Evolutionary conservation across 2,888 invertebrate genomes (phyloP).

Genomic region (Cantharis nigra): DNA sequence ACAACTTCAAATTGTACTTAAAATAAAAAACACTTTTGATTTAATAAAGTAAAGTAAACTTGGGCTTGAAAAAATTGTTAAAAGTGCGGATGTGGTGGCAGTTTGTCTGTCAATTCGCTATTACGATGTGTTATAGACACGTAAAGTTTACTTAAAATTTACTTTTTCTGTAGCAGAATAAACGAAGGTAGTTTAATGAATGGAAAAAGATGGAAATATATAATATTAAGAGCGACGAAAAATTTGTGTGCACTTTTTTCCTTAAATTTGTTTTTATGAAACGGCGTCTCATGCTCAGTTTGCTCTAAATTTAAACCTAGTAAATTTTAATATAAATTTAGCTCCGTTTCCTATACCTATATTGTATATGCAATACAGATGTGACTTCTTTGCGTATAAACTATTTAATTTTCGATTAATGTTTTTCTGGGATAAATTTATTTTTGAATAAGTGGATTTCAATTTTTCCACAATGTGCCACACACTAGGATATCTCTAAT

Average conservation of each 20-base stretch:
- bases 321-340: conserved; percentile 17
- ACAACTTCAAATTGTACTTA: background rate
- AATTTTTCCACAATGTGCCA: background rate
- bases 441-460: background rate
- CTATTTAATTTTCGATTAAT: background rate
- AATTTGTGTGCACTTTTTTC: conserved; percentile 39
- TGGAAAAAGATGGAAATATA: conserved; percentile 35
- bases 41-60: background rate
- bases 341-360: background rate
- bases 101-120: conserved; percentile 48
- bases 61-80: conserved; percentile 25
- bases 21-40: background rate
- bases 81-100: conserved; percentile 50
- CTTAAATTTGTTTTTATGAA: conserved; percentile 29
- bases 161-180: conserved; percentile 35
- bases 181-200: conserved; percentile 6
- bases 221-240: conserved; percentile 42
- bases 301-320: conserved; percentile 28
- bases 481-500: background rate
- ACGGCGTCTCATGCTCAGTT: conserved; percentile 22
- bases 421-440: background rate
- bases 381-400: background rate
- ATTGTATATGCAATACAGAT: conserved; percentile 10
- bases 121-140: conserved; percentile 51
- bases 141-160: conserved; percentile 49